phyloP scores from a whole-genome alignment of 2,888 invertebrate species.

The Temnothorax ravouxi region DNA sequence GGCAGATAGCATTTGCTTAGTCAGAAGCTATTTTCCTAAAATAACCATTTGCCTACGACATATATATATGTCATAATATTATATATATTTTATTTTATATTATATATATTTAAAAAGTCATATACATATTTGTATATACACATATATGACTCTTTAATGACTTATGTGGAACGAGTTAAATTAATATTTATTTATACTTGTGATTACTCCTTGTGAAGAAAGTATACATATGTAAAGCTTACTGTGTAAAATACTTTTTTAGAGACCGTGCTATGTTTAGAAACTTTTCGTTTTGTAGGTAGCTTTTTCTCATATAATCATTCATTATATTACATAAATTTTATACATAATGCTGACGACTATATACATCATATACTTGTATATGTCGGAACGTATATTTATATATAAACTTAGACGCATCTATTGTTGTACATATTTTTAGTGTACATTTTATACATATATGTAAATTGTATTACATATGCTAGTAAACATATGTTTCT shows the following conservation, averaged over 20 bases:
- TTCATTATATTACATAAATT: neutral
- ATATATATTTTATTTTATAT: no score
- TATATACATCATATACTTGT: neutral
- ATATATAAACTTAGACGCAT: neutral
- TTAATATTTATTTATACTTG: conserved; percentile 46
- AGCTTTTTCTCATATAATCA: neutral
- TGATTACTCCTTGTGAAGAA: neutral
- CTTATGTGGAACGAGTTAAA: neutral
- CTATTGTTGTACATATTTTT: conserved; percentile 11
- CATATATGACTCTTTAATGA: neutral
- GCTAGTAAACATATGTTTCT: neutral
- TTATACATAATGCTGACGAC: neutral
- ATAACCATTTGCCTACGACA: no score
- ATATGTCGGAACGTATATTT: neutral
- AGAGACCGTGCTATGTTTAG: neutral
- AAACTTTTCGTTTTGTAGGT: conserved; percentile 1
- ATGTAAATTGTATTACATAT: neutral
- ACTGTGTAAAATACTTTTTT: neutral
- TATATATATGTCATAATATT: no score
- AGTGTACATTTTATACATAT: neutral
- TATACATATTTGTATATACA: neutral
- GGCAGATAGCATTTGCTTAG: no score
- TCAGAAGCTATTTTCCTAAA: no score
- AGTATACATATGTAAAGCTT: neutral
- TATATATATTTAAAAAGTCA: no score